These are phyloP conservation scores for Psephotus haematonotus DNA, from an alignment of 2,113 vertebrate species.

Conservation along the genomic window DNA sequence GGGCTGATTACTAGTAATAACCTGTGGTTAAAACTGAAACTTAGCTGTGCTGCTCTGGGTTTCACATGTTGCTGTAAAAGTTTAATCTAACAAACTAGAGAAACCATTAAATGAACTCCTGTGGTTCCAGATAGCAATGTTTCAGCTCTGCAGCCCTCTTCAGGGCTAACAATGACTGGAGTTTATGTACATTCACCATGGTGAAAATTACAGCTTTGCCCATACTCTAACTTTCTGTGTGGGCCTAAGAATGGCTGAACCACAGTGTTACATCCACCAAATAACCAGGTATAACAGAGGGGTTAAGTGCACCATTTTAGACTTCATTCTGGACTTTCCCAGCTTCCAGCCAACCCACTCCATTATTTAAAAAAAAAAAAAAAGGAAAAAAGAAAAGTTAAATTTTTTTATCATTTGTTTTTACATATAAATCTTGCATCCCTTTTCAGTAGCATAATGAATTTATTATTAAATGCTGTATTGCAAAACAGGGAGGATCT, in stretches of 20 bases:
- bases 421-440: neutral
- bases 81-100: neutral
- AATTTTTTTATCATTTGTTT: neutral
- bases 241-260: neutral
- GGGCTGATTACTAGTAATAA: neutral
- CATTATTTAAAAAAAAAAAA: neutral
- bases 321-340: neutral
- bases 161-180: neutral
- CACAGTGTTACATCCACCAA: neutral
- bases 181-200: neutral
- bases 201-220: neutral
- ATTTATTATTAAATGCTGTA: neutral
- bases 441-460: neutral
- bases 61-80: neutral
- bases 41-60: neutral
- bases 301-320: neutral
- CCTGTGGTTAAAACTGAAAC: neutral
- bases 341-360: neutral
- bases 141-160: conserved; percentile 1
- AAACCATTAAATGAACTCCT: neutral
- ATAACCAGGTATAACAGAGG: neutral
- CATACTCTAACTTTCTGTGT: neutral
- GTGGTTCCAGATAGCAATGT: neutral
- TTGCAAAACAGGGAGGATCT: neutral
- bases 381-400: rapidly evolving